Base-by-base conservation (phyloP, 2,113 vertebrate species). In the Empidonax alnorum region DNA sequence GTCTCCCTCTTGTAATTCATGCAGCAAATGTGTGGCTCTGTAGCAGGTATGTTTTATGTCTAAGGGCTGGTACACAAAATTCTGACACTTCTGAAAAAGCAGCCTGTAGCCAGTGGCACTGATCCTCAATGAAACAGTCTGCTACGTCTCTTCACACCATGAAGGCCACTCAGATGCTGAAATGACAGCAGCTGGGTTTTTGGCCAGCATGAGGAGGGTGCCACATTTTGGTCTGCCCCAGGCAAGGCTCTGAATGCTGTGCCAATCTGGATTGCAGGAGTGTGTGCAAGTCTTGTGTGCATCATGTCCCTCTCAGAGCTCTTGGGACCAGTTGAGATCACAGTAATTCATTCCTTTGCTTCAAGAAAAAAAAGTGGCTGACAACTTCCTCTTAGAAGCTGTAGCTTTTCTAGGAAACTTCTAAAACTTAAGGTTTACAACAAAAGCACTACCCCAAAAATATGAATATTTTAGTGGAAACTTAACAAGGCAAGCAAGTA, bases 1-100 rank as follows among this genome's bases (percentile, higher is more conserved):
- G 88, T 91, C 41, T 86, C 68, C 79, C 71, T 78, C 55, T 81
- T 69, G 61, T 83, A 56, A 27, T 88, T 75, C 33, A 59, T 69
- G 77, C 73, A 89, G 53, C 28, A 76, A 93, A 52, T 28, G 16
- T 30, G 10, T 1, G 3, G 49, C 30, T 91, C 67, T 63, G 17
- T 27, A 55, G 63, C 87, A 77, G 39, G 3, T 31, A 8, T 1
- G 11, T 47, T 58, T 68, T 23, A 25, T 19, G 37, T 28, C 19
- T 25, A 56, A 73, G 24, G 47, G 59, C 37, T 75, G 25, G 22
- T 35, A 67, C 24, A 12, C 41, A 55, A 62, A 20, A 35, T 37
- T 41, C 12, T 52, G 44, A n/a, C 20, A 5, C 49, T 14, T 41
- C 42, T 79, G 49, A 65, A 30, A 63, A 59, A 47, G 47, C 33